Conservation (phyloP, 2,888 invertebrate species). For the Phragmatobia fuliginosa region DNA sequence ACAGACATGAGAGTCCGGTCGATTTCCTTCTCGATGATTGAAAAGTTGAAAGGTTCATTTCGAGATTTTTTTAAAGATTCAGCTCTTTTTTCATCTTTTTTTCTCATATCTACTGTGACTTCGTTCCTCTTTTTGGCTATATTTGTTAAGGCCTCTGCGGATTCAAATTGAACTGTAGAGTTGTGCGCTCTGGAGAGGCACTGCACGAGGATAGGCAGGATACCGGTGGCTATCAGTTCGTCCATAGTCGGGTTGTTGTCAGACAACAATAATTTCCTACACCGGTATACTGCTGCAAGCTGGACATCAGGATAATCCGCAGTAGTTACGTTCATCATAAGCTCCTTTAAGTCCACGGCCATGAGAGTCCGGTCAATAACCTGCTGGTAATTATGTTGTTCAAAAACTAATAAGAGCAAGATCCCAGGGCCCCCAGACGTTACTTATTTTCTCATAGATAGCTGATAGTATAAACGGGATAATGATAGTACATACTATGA, state of each 20-base stretch:
- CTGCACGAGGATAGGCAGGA: constrained; percentile 96
- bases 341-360: constrained; percentile 91
- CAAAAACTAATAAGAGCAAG: too few relatives aligned
- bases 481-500: too few relatives aligned
- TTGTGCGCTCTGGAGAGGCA: constrained; percentile 95
- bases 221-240: constrained; percentile 96
- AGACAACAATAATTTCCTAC: constrained; percentile 97
- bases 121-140: constrained; percentile 99
- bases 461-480: too few relatives aligned
- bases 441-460: too few relatives aligned
- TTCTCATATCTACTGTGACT: constrained; percentile 98
- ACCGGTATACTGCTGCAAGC: constrained; percentile 96
- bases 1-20: constrained; percentile 90
- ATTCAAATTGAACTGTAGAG: constrained; percentile 97
- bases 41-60: constrained; percentile 96
- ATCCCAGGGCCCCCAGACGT: too few relatives aligned
- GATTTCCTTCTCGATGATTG: constrained; percentile 92
- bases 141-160: constrained; percentile 99
- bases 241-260: constrained; percentile 99
- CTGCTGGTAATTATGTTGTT: too few relatives aligned
- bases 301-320: constrained; percentile 93
- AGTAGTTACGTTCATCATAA: constrained; percentile 95
- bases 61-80: constrained; percentile 98
- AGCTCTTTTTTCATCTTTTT: constrained; percentile 99
- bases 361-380: constrained; percentile 90